phyloP scores from a whole-genome alignment of 2,797 vertebrate species.

The Tauraco hartlaubi region DNA sequence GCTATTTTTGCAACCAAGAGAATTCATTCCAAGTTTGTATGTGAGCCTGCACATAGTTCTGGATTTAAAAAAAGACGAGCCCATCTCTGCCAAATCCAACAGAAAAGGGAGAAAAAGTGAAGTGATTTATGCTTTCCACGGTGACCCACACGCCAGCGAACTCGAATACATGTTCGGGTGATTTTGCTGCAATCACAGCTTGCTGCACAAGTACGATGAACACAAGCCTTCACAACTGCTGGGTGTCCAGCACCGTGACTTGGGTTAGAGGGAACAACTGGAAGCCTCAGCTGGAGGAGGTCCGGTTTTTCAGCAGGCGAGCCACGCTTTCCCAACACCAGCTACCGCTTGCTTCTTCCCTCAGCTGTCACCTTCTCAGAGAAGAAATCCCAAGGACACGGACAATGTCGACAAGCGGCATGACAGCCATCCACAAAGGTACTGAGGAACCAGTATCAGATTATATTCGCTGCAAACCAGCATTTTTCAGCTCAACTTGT shows the following conservation, averaged over 20 bases:
- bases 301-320: neutral
- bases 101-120: neutral
- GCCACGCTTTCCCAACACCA: neutral
- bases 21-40: conserved; percentile 23
- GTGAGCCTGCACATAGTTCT: neutral
- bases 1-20: conserved; percentile 38
- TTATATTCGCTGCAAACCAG: neutral
- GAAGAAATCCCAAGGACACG: neutral
- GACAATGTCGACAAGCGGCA: neutral
- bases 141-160: neutral
- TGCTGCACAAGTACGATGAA: neutral
- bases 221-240: neutral
- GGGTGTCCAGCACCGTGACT: neutral
- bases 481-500: neutral
- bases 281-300: neutral
- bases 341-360: neutral
- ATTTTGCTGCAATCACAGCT: neutral
- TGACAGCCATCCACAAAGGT: neutral
- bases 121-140: neutral
- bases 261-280: neutral
- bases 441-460: neutral
- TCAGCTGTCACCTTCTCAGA: neutral
- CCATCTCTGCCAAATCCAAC: conserved; percentile 29
- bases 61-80: conserved; percentile 2
- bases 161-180: rapidly evolving